Percentiles rank a stretch among this genome's conserved stretches.
Evolutionary conservation across 2,113 vertebrate genomes (phyloP).

Genomic region (Corythornis madagascariensis): DNA sequence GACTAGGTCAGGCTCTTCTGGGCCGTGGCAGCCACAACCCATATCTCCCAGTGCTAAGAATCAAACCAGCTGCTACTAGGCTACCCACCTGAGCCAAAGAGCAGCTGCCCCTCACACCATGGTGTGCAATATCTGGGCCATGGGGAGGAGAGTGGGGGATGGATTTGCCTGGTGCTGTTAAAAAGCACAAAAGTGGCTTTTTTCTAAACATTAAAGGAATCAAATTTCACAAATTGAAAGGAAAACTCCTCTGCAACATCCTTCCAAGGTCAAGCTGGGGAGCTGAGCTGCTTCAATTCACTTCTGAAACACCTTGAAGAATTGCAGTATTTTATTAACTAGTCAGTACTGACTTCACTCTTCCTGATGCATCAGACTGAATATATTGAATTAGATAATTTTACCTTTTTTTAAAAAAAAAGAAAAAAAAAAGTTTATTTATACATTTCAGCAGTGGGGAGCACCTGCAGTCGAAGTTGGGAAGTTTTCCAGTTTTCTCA

Average conservation of each 20-base stretch:
- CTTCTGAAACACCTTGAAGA: neutral
- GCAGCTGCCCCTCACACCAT: fast-evolving
- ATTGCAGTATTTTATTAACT: neutral
- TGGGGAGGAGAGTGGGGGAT: fast-evolving
- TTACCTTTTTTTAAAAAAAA: neutral
- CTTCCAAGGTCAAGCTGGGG: neutral
- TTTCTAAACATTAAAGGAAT: neutral
- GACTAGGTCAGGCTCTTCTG: neutral
- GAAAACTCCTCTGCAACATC: neutral
- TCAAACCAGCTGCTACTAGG: neutral
- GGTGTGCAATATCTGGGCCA: no score
- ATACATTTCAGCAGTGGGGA: neutral
- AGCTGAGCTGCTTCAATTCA: neutral
- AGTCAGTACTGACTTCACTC: neutral
- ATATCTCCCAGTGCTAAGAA: neutral
- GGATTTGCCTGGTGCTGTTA: neutral
- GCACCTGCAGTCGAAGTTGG: neutral
- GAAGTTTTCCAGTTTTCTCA: neutral
- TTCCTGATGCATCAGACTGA: neutral
- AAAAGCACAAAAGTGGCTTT: neutral
- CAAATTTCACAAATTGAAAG: neutral
- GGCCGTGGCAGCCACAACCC: neutral
- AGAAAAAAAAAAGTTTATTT: neutral
- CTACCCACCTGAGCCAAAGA: neutral
- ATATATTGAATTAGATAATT: neutral